Conservation (phyloP, 2,113 vertebrate genomes). For the Caloenas nicobarica region DNA sequence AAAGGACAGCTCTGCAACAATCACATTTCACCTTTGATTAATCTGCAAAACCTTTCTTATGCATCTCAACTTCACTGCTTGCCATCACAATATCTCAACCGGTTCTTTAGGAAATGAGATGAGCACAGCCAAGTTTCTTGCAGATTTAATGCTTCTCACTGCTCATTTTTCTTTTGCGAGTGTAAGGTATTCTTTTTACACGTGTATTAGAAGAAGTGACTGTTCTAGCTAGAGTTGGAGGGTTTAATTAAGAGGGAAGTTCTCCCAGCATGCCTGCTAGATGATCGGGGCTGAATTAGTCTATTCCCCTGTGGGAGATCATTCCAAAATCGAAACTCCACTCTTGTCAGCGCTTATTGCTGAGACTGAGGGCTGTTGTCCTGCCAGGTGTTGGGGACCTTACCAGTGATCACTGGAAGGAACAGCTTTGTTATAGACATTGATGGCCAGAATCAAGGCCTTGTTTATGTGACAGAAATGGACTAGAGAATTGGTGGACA, state of each 20-base stretch:
- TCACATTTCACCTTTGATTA: neutral
- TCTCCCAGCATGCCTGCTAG: neutral
- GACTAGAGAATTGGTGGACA: neutral
- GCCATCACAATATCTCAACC: neutral
- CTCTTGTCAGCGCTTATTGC: neutral
- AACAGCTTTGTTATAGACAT: rapidly evolving
- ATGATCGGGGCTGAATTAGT: neutral
- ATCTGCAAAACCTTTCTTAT: neutral
- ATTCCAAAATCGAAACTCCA: neutral
- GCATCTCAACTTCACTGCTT: neutral
- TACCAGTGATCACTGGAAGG: neutral
- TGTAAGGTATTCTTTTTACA: neutral
- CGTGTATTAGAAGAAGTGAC: neutral
- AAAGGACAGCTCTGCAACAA: neutral
- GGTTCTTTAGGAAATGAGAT: neutral
- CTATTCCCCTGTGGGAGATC: neutral
- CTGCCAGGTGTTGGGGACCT: neutral
- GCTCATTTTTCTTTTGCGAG: neutral
- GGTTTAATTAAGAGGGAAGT: neutral
- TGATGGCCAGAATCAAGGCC: no score
- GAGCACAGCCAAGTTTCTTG: neutral
- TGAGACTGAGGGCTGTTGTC: neutral
- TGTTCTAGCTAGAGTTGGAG: neutral
- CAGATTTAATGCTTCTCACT: neutral
- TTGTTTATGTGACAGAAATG: neutral